Percentiles rank a stretch among this genome's conserved stretches.
phyloP scores from a whole-genome alignment of 2,113 vertebrate genomes.

The Crotalus horridus region DNA sequence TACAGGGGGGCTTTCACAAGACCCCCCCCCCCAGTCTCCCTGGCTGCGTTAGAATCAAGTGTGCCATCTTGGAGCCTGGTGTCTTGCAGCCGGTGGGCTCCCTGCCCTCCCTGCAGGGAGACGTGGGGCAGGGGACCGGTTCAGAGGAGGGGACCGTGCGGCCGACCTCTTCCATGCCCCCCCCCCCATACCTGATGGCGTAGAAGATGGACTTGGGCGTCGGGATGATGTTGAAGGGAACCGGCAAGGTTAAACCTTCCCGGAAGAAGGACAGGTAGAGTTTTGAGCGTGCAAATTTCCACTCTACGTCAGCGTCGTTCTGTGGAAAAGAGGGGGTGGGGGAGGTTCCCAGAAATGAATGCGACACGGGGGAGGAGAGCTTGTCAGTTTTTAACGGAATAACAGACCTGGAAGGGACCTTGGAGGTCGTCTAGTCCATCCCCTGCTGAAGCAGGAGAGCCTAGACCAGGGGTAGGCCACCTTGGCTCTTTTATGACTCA shows the following conservation, averaged over 20 bases:
- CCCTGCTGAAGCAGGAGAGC: no score
- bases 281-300: constrained; percentile 91
- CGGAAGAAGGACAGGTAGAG: constrained; percentile 88
- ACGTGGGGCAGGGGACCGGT: neutral
- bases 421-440: neutral
- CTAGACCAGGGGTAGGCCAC: neutral
- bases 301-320: constrained; percentile 89
- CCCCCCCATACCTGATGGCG: constrained; percentile 70
- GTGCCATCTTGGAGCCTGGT: neutral
- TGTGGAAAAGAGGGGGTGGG: constrained; percentile 32
- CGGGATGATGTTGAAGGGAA: constrained; percentile 87
- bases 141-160: no score
- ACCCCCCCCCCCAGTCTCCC: no score
- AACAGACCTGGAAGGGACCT: neutral
- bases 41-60: neutral
- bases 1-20: neutral
- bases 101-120: neutral
- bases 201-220: constrained; percentile 84
- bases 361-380: neutral
- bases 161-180: neutral
- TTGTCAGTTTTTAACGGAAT: neutral
- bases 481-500: neutral
- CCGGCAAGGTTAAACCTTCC: constrained; percentile 85
- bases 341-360: neutral
- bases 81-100: neutral